These are phyloP conservation scores for Chrosomus eos DNA, from an alignment of 2,797 vertebrate species.

Conservation along the genomic window DNA sequence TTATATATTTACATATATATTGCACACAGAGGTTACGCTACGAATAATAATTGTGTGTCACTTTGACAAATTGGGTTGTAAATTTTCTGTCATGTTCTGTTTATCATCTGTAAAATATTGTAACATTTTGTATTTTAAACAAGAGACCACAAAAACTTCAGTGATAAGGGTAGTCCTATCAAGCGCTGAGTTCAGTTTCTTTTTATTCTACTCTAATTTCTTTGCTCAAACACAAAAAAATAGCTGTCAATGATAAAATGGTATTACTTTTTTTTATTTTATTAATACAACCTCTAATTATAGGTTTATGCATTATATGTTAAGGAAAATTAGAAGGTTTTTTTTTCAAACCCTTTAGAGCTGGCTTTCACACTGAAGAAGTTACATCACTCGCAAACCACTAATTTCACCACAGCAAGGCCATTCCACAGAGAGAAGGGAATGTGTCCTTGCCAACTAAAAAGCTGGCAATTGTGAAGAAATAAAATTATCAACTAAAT, in stretches of 20 bases:
- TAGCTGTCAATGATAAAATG: background rate
- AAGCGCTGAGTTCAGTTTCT: background rate
- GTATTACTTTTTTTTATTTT: no score
- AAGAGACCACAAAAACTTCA: background rate
- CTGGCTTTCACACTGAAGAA: background rate
- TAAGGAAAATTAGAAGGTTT: background rate
- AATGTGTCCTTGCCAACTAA: constrained; percentile 36
- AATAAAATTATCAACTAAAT: constrained; percentile 29
- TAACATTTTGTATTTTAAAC: background rate
- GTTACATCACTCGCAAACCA: constrained; percentile 7
- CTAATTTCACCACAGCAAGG: constrained; percentile 17
- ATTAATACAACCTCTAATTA: background rate
- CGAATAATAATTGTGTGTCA: background rate
- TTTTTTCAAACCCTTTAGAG: background rate
- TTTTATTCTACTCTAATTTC: background rate
- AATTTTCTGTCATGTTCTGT: background rate
- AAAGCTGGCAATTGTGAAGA: constrained; percentile 8
- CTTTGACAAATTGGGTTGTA: background rate
- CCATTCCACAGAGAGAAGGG: background rate
- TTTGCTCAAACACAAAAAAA: background rate
- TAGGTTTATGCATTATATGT: background rate
- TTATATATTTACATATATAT: constrained; percentile 15
- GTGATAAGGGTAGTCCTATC: background rate
- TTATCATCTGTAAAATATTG: constrained; percentile 5
- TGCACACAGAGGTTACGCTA: background rate